Evolutionary conservation across 2,797 vertebrate species (phyloP).

Genomic region (Nothura maculosa): DNA sequence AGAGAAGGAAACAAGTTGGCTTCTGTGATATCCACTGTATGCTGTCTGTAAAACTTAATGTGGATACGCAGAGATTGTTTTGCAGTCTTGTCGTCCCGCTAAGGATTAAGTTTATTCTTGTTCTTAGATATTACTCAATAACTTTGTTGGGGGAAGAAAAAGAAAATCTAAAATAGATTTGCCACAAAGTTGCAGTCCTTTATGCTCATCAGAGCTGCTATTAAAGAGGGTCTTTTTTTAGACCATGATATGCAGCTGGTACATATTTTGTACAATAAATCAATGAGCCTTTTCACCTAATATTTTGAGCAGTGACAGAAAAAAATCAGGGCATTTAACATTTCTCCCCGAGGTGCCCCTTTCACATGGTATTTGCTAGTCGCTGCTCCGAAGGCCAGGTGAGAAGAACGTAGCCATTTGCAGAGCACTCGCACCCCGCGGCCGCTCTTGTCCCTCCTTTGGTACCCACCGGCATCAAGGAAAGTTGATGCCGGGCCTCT

Average conservation of each 20-base stretch:
- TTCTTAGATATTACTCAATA: not conserved
- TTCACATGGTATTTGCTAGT: not conserved
- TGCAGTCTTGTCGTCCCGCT: not conserved
- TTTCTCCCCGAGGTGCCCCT: not conserved
- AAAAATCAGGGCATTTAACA: not conserved
- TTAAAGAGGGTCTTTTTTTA: constrained; percentile 3
- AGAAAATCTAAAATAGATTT: not conserved
- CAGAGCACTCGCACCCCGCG: not conserved
- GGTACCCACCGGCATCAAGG: not conserved
- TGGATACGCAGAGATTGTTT: not conserved
- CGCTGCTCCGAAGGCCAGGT: not conserved
- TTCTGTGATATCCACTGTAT: not conserved
- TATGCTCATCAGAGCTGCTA: not conserved
- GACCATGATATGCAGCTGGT: not conserved
- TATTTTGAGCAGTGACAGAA: not conserved
- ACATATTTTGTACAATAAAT: not conserved
- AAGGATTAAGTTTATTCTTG: not conserved
- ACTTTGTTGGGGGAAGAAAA: not conserved
- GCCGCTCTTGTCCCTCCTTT: not conserved
- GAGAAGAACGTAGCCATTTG: not conserved
- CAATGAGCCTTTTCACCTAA: not conserved
- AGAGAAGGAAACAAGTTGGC: not conserved
- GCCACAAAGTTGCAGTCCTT: not conserved
- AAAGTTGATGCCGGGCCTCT: not conserved
- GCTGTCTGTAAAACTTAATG: not conserved